Evolutionary conservation across 1,140 invertebrate species (phyloP).

Genomic region (Musca vetustissima): DNA sequence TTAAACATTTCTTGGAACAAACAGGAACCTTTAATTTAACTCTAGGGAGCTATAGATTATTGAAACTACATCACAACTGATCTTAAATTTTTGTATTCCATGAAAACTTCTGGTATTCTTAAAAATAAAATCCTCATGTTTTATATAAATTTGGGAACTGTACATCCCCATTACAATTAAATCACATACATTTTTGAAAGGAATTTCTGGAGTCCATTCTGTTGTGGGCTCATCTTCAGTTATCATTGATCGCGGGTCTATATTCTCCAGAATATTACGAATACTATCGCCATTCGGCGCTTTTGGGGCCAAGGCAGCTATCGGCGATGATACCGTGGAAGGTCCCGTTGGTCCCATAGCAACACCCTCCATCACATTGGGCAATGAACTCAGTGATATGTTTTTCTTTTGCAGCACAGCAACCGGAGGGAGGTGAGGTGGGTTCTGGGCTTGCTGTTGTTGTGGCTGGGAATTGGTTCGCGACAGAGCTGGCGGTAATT

Average conservation of each 20-base stretch:
- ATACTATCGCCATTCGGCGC: slow-evolving; percentile 42
- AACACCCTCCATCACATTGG: slow-evolving; percentile 51
- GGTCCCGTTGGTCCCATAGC: slow-evolving; percentile 37
- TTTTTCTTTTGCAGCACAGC: slow-evolving; percentile 44
- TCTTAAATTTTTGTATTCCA: no score
- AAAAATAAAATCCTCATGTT: no score
- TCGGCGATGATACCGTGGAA: slow-evolving; percentile 48
- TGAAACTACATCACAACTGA: no score
- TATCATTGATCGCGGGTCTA: slow-evolving; percentile 53
- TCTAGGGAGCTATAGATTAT: no score
- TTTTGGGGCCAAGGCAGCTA: slow-evolving; percentile 37
- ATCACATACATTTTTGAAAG: slow-evolving; percentile 83
- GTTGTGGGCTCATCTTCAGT: slow-evolving; percentile 74
- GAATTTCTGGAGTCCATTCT: slow-evolving; percentile 89
- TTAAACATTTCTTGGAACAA: no score
- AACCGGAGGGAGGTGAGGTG: slow-evolving; percentile 5
- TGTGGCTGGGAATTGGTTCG: slow-evolving; percentile 26
- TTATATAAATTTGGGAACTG: no score
- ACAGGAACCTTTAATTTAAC: no score
- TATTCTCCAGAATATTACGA: slow-evolving; percentile 41
- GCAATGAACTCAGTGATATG: slow-evolving; percentile 48
- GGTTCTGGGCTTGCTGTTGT: slow-evolving; percentile 27
- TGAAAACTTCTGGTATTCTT: no score
- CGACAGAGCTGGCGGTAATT: slow-evolving; percentile 14
- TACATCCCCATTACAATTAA: no score